Evolutionary conservation across 2,797 vertebrate species (phyloP).

Genomic region (Malacoraja senta): DNA sequence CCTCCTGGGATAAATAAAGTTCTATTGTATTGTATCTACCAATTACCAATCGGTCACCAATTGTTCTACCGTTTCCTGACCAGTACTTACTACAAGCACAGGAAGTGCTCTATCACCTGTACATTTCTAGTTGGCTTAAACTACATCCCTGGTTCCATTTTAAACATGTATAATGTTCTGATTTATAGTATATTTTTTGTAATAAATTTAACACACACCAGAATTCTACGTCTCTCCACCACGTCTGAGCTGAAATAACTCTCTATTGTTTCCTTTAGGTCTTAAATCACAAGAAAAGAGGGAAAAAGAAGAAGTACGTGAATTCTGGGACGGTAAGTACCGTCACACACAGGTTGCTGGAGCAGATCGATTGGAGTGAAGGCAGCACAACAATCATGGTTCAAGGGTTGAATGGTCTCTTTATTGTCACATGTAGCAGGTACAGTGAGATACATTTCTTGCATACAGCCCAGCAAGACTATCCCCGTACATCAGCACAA

Average conservation of each 20-base stretch:
- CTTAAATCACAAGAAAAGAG: slow-evolving; percentile 88
- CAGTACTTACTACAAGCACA: neutral
- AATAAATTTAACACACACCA: too few species aligned
- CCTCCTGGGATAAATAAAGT: too few species aligned
- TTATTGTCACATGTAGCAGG: too few species aligned
- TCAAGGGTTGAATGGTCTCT: too few species aligned
- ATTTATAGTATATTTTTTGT: neutral
- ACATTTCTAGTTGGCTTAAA: neutral
- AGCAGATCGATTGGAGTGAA: neutral
- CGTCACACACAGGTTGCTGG: neutral
- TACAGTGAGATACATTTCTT: too few species aligned
- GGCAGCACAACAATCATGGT: neutral
- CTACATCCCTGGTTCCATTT: too few species aligned
- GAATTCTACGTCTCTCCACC: neutral
- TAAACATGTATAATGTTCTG: neutral
- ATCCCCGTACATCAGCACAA: too few species aligned
- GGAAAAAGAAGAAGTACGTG: slow-evolving; percentile 91
- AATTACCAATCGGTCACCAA: neutral
- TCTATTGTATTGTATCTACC: too few species aligned
- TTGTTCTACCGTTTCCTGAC: neutral
- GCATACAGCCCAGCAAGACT: too few species aligned
- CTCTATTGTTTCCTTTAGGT: slow-evolving; percentile 55
- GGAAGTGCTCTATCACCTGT: neutral
- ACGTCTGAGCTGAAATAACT: neutral
- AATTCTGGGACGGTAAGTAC: slow-evolving; percentile 86